Evolutionary conservation across 2,797 vertebrate genomes (phyloP).

Genomic region (Pseudomugil tenellus): DNA sequence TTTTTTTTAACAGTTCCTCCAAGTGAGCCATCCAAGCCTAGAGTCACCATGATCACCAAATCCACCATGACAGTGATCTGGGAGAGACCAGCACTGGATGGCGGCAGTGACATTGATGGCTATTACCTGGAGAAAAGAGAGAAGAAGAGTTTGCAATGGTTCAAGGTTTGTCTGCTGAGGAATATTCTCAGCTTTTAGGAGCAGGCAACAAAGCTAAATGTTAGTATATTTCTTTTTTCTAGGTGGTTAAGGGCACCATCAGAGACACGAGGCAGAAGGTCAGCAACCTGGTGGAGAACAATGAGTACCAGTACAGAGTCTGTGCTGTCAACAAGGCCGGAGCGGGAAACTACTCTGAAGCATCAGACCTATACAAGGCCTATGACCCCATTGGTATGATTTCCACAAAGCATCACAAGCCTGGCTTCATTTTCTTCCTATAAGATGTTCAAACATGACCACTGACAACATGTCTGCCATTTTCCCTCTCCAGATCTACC

Average conservation of each 20-base stretch:
- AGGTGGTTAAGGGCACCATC: conserved; percentile 93
- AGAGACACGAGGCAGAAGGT: conserved; percentile 98
- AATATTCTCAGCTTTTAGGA: background rate
- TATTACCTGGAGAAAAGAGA: conserved; percentile 97
- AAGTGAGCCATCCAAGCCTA: conserved; percentile 91
- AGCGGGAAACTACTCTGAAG: conserved; percentile 91
- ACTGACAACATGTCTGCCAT: background rate
- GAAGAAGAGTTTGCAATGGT: conserved; percentile 97
- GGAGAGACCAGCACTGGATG: conserved; percentile 92
- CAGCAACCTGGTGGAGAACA: conserved; percentile 88
- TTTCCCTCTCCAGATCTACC: conserved; percentile 88
- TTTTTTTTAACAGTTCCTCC: conserved; percentile 86
- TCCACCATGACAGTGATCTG: conserved; percentile 96
- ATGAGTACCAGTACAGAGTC: conserved; percentile 94
- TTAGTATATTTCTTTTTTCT: conserved; percentile 1
- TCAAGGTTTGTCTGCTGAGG: conserved; percentile 81
- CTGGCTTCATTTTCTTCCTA: background rate
- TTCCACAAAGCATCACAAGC: background rate
- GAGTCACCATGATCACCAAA: conserved; percentile 93
- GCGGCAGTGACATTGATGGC: conserved; percentile 94
- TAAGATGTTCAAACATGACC: background rate
- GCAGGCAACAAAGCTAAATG: background rate
- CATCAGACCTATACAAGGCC: conserved; percentile 93
- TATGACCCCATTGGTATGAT: conserved; percentile 92
- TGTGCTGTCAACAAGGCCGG: conserved; percentile 97